Evolutionary conservation across 2,888 invertebrate genomes (phyloP), one percentile per base, ranked within the genome.

Genomic region (Lepidocyrtinus sp.): DNA sequence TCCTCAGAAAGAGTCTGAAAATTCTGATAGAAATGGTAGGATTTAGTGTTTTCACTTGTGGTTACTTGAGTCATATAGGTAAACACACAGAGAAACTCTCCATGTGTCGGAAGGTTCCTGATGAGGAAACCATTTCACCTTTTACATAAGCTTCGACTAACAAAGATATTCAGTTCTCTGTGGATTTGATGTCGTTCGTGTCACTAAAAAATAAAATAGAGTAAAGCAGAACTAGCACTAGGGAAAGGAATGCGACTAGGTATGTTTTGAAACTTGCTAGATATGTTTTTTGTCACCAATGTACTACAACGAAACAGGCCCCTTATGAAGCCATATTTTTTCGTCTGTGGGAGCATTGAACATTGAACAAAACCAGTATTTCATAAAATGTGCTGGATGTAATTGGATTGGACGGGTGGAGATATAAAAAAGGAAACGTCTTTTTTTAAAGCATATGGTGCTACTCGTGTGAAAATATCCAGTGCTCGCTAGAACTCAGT

Each of bases 391-490:
- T 64, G 12, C 17, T 21, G 63, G 36, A 19, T 26, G 64, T 64
- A 24, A 64, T 64, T 64, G 64, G 64, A 64, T 64, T 64, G 64
- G 64, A 64, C 64, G 25, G 27, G 36, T 36, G 36, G 36, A 36
- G 36, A 36, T 12, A 36, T 36, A 36, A 36, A 12, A 36, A 12
- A 36, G 36, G 12, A 12, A 36, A 36, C 36, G 36, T 36, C 36
- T 36, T 36, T 36, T n/a, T 36, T 36, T 36, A 36, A 36, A 36
- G 36, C 36, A 36, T 36, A 36, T 36, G 36, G 36, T 12, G 12
- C 36, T 36, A 36, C 36, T 36, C 36, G 36, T 36, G 36, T 36
- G 36, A 36, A 36, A 36, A 36, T 36, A 36, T 36, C 36, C 36
- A 36, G 36, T 36, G 36, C 12, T 36, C 36, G 12, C 36, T 12